Evolutionary conservation across 2,113 vertebrate species (phyloP).

Genomic region (Syngnathus typhle): DNA sequence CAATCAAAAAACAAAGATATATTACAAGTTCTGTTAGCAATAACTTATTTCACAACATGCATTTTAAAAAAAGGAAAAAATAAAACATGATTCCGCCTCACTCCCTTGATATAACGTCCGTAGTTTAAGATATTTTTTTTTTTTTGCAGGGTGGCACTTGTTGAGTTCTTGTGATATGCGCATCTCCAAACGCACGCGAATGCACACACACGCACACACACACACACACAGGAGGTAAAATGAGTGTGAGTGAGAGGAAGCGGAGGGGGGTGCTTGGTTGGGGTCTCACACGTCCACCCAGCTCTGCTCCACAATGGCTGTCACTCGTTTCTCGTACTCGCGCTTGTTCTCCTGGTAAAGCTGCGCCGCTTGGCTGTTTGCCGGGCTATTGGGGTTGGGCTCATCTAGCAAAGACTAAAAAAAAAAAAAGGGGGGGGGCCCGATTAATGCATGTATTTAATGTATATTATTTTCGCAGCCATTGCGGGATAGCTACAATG

Average conservation of each 20-base stretch:
- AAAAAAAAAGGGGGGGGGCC: too few species aligned
- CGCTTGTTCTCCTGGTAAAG: slow-evolving; percentile 99
- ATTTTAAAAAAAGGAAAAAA: slow-evolving; percentile 79
- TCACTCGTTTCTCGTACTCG: slow-evolving; percentile 98
- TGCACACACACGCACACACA: neutral
- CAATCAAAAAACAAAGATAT: slow-evolving; percentile 73
- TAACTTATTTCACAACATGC: slow-evolving; percentile 99
- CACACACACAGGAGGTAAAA: slow-evolving; percentile 45
- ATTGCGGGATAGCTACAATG: too few species aligned
- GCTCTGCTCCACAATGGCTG: slow-evolving; percentile 97
- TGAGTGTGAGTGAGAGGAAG: neutral
- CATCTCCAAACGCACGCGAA: slow-evolving; percentile 17
- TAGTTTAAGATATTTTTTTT: slow-evolving; percentile 30
- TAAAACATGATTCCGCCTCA: slow-evolving; percentile 58
- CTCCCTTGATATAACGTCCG: slow-evolving; percentile 50
- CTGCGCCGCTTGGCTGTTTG: slow-evolving; percentile 97
- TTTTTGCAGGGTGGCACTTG: slow-evolving; percentile 76
- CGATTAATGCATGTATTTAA: too few species aligned
- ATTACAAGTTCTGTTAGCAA: slow-evolving; percentile 97
- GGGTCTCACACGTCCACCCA: slow-evolving; percentile 89
- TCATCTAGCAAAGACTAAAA: slow-evolving; percentile 91
- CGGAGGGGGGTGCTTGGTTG: neutral
- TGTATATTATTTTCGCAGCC: too few species aligned
- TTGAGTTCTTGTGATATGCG: slow-evolving; percentile 60
- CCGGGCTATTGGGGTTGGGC: slow-evolving; percentile 97